Evolutionary conservation across 2,888 invertebrate species (phyloP).

Genomic region (Lochmaea capreae): DNA sequence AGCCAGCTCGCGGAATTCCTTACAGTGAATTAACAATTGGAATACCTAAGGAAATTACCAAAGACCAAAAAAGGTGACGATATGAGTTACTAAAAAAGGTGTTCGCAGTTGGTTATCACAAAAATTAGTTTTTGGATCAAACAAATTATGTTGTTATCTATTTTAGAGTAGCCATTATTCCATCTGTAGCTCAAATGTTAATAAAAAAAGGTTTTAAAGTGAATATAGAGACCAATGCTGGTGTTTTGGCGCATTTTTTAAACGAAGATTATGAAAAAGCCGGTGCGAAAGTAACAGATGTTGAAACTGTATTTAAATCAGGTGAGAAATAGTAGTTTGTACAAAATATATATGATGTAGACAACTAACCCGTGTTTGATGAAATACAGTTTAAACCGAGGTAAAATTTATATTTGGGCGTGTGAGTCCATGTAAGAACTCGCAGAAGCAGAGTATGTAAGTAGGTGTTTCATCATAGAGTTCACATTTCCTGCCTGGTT

Average conservation of each 20-base stretch:
- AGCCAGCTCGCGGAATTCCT: conserved; percentile 71
- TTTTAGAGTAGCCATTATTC: conserved; percentile 82
- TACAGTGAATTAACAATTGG: conserved; percentile 83
- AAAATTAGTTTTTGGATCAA: too few relatives aligned
- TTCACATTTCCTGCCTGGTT: too few relatives aligned
- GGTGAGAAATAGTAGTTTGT: conserved; percentile 65
- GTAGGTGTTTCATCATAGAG: too few relatives aligned
- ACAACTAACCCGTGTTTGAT: too few relatives aligned
- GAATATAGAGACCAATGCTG: conserved; percentile 82
- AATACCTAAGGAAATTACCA: conserved; percentile 86
- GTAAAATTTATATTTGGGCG: too few relatives aligned
- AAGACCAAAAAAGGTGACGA: conserved; percentile 78
- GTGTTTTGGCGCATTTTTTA: conserved; percentile 79
- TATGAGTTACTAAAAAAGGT: background rate
- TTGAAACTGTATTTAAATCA: conserved; percentile 75
- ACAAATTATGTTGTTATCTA: background rate
- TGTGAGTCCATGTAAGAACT: too few relatives aligned
- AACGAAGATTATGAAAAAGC: conserved; percentile 80
- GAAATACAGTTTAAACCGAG: background rate
- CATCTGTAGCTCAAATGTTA: conserved; percentile 78
- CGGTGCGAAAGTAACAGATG: conserved; percentile 78
- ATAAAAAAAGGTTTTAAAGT: conserved; percentile 86
- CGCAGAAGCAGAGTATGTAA: too few relatives aligned
- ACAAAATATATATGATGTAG: background rate
- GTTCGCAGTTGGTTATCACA: too few relatives aligned